Conservation (phyloP, 2,888 invertebrate species). For the Pseudococcus viburni region DNA sequence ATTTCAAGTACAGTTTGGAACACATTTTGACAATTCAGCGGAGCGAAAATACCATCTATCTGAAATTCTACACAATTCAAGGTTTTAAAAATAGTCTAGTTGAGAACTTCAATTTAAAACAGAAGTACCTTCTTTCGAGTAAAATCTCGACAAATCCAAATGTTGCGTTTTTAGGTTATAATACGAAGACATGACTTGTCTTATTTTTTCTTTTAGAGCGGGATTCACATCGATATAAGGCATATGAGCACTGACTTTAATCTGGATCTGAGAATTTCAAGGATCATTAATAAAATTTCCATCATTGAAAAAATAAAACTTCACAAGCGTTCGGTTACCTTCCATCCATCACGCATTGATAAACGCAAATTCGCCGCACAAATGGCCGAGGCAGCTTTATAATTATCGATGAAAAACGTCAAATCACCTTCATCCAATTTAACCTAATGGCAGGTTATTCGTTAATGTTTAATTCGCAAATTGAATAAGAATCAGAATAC, state of each 20-base stretch:
- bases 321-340: background rate
- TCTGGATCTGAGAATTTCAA: slow-evolving; percentile 14
- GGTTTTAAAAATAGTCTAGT: background rate
- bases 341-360: slow-evolving; percentile 56
- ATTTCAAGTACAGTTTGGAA: slow-evolving; percentile 84
- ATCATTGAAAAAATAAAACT: background rate
- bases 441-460: background rate
- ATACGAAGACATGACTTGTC: slow-evolving; percentile 84
- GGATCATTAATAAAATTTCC: background rate
- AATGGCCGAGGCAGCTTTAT: background rate
- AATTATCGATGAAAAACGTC: slow-evolving; percentile 53
- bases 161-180: slow-evolving; percentile 83
- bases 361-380: slow-evolving; percentile 33
- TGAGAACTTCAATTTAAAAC: background rate
- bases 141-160: slow-evolving; percentile 84
- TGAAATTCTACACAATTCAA: slow-evolving; percentile 75
- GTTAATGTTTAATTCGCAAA: background rate
- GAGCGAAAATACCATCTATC: slow-evolving; percentile 75
- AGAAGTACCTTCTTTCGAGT: slow-evolving; percentile 75
- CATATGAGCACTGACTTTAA: slow-evolving; percentile 53
- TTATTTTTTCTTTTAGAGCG: slow-evolving; percentile 82
- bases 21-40: slow-evolving; percentile 81
- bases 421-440: slow-evolving; percentile 53
- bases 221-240: slow-evolving; percentile 76
- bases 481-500: background rate